These are phyloP conservation scores for Chloromyia formosa DNA, from an alignment of 2,888 invertebrate species.

Conservation along the genomic window DNA sequence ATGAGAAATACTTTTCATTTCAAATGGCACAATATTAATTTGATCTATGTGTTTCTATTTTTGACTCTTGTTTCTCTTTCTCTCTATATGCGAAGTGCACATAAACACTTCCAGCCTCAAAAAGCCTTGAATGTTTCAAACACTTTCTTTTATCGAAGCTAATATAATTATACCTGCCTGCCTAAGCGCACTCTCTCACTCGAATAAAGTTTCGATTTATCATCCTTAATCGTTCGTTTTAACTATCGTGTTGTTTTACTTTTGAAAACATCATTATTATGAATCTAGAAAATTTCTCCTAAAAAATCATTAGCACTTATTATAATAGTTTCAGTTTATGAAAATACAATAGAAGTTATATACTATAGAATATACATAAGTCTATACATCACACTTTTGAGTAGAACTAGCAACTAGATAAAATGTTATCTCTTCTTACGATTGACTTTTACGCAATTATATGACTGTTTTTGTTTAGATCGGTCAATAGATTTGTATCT, in stretches of 20 bases:
- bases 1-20: background rate
- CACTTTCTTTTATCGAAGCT: no score
- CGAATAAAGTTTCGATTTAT: no score
- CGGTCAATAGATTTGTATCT: conserved; percentile 61
- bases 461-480: conserved; percentile 64
- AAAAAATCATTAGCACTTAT: conserved; percentile 25
- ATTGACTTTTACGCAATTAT: conserved; percentile 60
- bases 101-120: background rate
- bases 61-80: background rate
- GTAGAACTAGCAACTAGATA: conserved; percentile 37
- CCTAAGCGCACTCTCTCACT: conserved; percentile 25
- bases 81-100: background rate
- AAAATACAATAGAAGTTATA: conserved; percentile 35
- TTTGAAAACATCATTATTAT: background rate
- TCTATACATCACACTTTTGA: conserved; percentile 43
- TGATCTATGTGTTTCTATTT: background rate
- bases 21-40: conserved; percentile 30
- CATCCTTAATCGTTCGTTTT: no score
- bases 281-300: conserved; percentile 21
- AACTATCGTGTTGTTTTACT: background rate
- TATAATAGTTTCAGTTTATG: conserved; percentile 32
- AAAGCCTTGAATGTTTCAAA: background rate
- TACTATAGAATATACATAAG: conserved; percentile 34
- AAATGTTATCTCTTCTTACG: conserved; percentile 31
- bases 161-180: no score